phyloP scores from a whole-genome alignment of 2,888 invertebrate species.

The Frankliniella intonsa region DNA sequence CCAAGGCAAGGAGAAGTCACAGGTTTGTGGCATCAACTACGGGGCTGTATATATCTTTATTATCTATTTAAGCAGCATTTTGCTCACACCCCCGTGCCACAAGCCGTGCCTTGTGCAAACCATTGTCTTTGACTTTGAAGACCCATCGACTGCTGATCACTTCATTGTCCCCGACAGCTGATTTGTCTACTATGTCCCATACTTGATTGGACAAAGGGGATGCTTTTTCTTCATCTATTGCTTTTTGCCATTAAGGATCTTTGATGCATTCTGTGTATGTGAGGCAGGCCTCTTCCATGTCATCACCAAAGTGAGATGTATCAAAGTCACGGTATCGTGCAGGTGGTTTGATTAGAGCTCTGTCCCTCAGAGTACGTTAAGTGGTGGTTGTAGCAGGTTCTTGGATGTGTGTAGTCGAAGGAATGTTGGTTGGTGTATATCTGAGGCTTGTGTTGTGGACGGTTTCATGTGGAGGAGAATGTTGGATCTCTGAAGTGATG shows the following conservation, averaged over 20 bases:
- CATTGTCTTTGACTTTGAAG: constrained; percentile 27
- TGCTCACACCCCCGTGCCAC: constrained; percentile 35
- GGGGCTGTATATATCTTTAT: constrained; percentile 34
- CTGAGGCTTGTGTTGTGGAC: too few species aligned
- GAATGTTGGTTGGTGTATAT: too few species aligned
- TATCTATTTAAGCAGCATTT: constrained; percentile 31
- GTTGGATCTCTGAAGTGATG: too few species aligned
- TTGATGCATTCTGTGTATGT: background rate
- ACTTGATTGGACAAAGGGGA: background rate
- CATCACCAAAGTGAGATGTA: background rate
- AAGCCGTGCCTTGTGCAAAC: constrained; percentile 33
- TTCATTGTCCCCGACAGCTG: background rate
- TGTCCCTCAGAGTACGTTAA: background rate
- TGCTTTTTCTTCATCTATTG: background rate
- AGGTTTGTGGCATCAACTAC: constrained; percentile 32
- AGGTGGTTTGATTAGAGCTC: background rate
- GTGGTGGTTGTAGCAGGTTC: background rate
- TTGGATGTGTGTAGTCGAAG: too few species aligned
- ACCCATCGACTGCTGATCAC: constrained; percentile 24
- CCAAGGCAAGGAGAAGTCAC: constrained; percentile 30
- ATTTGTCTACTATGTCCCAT: background rate
- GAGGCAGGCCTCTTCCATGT: background rate
- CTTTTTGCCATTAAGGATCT: background rate
- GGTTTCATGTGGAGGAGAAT: too few species aligned
- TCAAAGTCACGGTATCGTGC: background rate